Evolutionary conservation across 1,140 invertebrate species (phyloP), one percentile per base, ranked within the genome.

Genomic region (Philopotamus ludificatus): DNA sequence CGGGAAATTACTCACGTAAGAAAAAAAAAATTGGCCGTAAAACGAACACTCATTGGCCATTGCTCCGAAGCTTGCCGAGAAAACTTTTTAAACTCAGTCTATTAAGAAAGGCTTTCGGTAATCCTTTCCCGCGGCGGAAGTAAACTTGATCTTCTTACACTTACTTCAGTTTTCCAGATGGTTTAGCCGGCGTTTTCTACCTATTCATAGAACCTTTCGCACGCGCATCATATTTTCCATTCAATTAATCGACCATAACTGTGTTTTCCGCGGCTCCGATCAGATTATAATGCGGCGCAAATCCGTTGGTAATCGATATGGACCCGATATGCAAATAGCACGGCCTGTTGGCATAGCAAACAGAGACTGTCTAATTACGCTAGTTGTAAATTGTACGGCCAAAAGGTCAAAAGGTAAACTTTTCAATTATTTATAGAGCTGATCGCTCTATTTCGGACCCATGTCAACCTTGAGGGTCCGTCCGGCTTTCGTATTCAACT

Each of bases 81-180:
- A 54, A 65, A 65, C 41, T 65, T 65, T n/a, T 65, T 57, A 65
- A 65, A 65, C 51, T 65, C 63, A 25, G 51, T 58, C 63, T 65
- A 65, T 65, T 57, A 65, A 65, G 63, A 26, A 45, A 51, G 42
- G 63, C 63, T 65, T 65, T 22, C 20, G 39, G 41, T 65, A 65
- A 65, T 65, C 63, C 62, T 49, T 65, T 65, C 58, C 34, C 18
- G 21, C 21, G 28, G 50, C 26, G n/a, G n/a, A n/a, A 23, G 20
- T 51, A 28, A 63, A 63, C 50, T 63, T 63, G 50, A 63, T 63
- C 61, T n/a, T n/a, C n/a, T 54, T 16, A 41, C 50, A 18, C 51
- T 26, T 28, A 57, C 26, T 57, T 42, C 34, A 28, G 28, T 42
- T 45, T n/a, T 45, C 9, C 9, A 45, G 44, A 45, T 8, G 16